Conservation (phyloP, 2,113 vertebrate species). For the Podarcis cretensis region DNA sequence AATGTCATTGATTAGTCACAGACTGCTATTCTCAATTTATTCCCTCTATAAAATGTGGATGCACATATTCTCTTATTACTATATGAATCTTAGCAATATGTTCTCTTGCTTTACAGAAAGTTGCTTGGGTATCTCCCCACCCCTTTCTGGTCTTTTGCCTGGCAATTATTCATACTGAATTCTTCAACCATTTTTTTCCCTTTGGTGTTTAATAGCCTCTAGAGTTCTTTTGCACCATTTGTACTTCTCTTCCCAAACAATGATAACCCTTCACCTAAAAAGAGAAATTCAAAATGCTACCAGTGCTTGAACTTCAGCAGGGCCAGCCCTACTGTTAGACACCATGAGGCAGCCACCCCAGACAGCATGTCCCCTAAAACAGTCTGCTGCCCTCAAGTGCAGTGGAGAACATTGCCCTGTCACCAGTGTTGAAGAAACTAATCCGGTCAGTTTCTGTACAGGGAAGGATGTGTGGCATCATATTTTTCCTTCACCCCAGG, state of each 20-base stretch:
- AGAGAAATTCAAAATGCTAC: not conserved
- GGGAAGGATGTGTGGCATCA: too few relatives aligned
- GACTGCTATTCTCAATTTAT: conserved; percentile 53
- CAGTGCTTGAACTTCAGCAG: not conserved
- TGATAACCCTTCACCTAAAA: not conserved
- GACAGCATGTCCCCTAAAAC: too few relatives aligned
- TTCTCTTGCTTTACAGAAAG: conserved; percentile 37
- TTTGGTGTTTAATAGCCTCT: not conserved
- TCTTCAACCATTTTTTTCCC: conserved; percentile 36
- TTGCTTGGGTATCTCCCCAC: not conserved
- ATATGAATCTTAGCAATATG: conserved; percentile 28
- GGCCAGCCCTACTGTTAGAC: too few relatives aligned
- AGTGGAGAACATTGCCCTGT: too few relatives aligned
- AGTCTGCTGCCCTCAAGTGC: too few relatives aligned
- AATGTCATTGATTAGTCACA: conserved; percentile 59
- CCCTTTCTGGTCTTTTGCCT: not conserved
- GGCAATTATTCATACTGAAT: conserved; percentile 36
- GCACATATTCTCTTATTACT: conserved; percentile 52
- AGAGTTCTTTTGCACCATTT: conserved; percentile 16
- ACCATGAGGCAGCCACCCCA: too few relatives aligned
- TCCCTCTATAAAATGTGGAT: conserved; percentile 45
- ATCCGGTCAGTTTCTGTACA: too few relatives aligned
- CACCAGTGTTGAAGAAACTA: too few relatives aligned
- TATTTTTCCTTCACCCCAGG: too few relatives aligned
- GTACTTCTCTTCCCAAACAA: not conserved